A percentile compares a stretch with the other conserved stretches of the same genome.
These are phyloP conservation scores for Alcis repandata DNA, from an alignment of 2,888 invertebrate species.

Conservation along the genomic window DNA sequence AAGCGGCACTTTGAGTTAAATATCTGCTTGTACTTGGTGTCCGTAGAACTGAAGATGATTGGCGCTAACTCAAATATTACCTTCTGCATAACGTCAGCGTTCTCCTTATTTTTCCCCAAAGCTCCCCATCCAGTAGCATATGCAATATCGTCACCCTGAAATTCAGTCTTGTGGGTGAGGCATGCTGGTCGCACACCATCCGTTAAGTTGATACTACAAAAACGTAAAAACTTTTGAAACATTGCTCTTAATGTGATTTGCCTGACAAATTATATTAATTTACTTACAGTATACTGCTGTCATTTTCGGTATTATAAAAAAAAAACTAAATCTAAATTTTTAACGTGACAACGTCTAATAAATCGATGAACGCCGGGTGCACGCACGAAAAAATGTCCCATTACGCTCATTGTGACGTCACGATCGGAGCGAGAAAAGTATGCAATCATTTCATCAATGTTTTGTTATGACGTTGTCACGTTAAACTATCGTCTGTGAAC, in stretches of 20 bases:
- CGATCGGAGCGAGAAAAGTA: too few species aligned
- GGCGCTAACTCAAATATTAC: conserved; percentile 35
- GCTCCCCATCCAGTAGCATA: conserved; percentile 61
- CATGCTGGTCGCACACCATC: conserved; percentile 52
- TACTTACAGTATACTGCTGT: too few species aligned
- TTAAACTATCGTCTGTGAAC: too few species aligned
- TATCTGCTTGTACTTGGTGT: too few species aligned
- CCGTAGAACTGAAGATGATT: not conserved
- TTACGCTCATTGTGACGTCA: too few species aligned
- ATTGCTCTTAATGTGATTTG: not conserved
- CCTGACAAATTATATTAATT: not conserved
- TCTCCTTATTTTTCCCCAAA: conserved; percentile 44
- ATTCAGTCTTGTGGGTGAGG: conserved; percentile 46
- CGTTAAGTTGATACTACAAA: conserved; percentile 17
- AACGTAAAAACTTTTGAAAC: not conserved
- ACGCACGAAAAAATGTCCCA: too few species aligned
- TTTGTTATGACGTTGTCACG: too few species aligned
- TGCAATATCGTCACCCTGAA: conserved; percentile 1
- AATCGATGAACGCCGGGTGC: too few species aligned
- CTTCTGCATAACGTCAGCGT: conserved; percentile 56
- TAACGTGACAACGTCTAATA: too few species aligned
- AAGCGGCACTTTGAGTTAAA: too few species aligned
- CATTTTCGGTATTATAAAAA: not conserved
- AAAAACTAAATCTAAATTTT: too few species aligned
- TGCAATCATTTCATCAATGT: too few species aligned